A percentile compares a stretch with the other conserved stretches of the same genome.
These are phyloP conservation scores for Oophaga pumilio DNA, from an alignment of 2,113 vertebrate species.

Conservation along the genomic window DNA sequence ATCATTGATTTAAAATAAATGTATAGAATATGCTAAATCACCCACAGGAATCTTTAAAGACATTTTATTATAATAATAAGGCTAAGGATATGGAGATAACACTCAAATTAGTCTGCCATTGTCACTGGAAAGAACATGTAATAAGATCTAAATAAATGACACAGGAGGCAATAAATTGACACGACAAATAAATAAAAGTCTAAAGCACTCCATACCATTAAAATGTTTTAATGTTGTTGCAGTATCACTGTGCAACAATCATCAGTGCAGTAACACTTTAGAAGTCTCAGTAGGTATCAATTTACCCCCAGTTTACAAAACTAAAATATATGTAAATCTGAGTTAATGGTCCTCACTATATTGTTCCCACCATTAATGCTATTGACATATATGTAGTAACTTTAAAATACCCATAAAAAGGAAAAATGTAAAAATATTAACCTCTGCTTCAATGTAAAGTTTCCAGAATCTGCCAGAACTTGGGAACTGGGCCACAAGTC, in stretches of 20 bases:
- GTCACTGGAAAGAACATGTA: constrained; percentile 76
- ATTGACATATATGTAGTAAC: constrained; percentile 60
- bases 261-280: constrained; percentile 47
- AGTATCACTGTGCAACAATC: constrained; percentile 98
- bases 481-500: constrained; percentile 99
- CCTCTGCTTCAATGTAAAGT: constrained; percentile 99
- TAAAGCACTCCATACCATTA: constrained; percentile 99
- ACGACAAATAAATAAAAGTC: constrained; percentile 99
- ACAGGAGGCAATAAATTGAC: constrained; percentile 99
- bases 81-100: constrained; percentile 61
- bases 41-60: constrained; percentile 13
- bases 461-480: constrained; percentile 99
- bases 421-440: constrained; percentile 83
- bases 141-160: constrained; percentile 96
- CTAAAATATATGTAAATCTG: constrained; percentile 67
- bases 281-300: neutral
- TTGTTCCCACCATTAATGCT: constrained; percentile 65
- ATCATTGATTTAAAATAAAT: neutral
- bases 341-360: constrained; percentile 66
- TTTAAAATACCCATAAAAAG: constrained; percentile 78
- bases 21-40: neutral
- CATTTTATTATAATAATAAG: constrained; percentile 6
- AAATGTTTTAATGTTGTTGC: constrained; percentile 99
- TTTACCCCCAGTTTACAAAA: constrained; percentile 79
- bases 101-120: constrained; percentile 70